Evolutionary conservation across 2,113 vertebrate genomes (phyloP).

Genomic region (Microcebus murinus): DNA sequence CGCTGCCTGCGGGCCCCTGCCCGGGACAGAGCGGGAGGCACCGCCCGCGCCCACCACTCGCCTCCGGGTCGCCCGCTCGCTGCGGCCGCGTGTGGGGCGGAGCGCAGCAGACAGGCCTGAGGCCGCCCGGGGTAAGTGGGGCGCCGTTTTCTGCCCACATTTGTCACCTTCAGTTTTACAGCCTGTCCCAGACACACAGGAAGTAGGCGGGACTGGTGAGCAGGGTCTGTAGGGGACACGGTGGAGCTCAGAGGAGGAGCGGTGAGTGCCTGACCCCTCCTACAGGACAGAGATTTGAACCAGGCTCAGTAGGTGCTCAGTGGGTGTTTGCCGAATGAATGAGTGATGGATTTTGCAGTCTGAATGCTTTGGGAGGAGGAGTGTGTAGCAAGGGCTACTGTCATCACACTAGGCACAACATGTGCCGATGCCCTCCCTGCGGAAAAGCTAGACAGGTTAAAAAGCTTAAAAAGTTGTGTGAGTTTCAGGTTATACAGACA

Average conservation of each 20-base stretch:
- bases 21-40: neutral
- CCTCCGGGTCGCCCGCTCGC: neutral
- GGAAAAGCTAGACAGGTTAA: neutral
- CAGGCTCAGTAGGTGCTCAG: neutral
- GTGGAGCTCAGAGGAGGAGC: neutral
- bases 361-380: neutral
- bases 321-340: neutral
- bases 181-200: neutral
- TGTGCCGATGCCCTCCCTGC: neutral
- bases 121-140: neutral
- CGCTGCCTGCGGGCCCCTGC: neutral
- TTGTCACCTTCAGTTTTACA: neutral
- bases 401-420: neutral
- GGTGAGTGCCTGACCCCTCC: neutral
- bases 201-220: neutral
- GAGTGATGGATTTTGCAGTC: neutral
- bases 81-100: neutral
- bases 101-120: neutral
- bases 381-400: neutral
- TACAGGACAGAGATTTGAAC: neutral
- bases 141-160: neutral
- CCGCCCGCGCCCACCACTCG: fast-evolving
- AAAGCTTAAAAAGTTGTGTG: neutral
- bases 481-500: neutral
- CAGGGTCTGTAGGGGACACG: fast-evolving